Evolutionary conservation across 2,113 vertebrate species (phyloP).

Genomic region (Balaeniceps rex): DNA sequence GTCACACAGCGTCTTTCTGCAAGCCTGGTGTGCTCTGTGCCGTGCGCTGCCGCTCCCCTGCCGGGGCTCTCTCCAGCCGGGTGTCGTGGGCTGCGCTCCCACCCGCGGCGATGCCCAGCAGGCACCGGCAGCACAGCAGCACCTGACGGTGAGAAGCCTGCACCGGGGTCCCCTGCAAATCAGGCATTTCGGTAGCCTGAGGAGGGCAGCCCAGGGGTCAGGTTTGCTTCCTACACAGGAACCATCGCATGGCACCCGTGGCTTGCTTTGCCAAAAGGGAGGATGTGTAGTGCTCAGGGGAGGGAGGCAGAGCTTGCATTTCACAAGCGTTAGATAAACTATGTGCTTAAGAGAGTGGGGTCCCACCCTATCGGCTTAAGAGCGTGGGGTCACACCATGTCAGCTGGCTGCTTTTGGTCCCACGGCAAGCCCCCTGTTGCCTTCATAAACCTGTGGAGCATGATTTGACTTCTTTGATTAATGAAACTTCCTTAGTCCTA

Average conservation of each 20-base stretch:
- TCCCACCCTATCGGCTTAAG: background rate
- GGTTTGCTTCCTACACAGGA: background rate
- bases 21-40: background rate
- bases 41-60: background rate
- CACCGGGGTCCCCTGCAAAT: background rate
- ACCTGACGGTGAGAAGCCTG: background rate
- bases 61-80: fast-evolving
- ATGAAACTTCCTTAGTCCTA: background rate
- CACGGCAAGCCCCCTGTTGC: background rate
- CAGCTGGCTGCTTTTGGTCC: background rate
- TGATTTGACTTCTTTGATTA: background rate
- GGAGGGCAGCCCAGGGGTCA: background rate
- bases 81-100: fast-evolving
- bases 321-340: background rate
- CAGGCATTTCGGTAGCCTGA: background rate
- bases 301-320: background rate
- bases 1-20: background rate
- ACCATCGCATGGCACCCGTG: background rate
- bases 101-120: fast-evolving
- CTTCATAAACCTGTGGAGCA: background rate
- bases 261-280: background rate
- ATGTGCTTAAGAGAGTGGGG: background rate
- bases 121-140: background rate
- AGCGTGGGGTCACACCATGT: background rate
- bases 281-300: background rate